Evolutionary conservation across 2,797 vertebrate species (phyloP).

Genomic region (Bovichtus variegatus): DNA sequence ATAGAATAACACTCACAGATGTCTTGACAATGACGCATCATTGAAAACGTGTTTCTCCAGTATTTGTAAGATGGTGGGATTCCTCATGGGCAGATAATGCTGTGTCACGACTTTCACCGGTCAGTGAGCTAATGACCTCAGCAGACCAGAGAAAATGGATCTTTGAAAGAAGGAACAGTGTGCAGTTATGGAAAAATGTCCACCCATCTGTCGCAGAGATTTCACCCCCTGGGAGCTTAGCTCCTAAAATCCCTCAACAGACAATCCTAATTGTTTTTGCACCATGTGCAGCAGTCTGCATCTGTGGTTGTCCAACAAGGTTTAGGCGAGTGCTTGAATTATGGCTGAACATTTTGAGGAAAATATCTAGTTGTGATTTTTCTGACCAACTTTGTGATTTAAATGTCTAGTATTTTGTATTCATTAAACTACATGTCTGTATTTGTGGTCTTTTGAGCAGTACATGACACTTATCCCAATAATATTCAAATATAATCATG

Average conservation of each 20-base stretch:
- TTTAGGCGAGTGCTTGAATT: neutral
- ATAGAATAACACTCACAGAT: neutral
- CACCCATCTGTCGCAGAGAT: constrained; percentile 74
- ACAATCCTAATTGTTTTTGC: constrained; percentile 69
- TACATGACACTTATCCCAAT: neutral
- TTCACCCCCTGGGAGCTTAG: constrained; percentile 67
- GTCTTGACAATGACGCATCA: neutral
- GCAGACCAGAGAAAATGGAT: constrained; percentile 23
- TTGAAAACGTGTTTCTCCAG: neutral
- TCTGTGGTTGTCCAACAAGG: constrained; percentile 18
- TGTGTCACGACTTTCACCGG: constrained; percentile 9
- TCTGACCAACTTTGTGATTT: neutral
- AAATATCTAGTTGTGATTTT: neutral
- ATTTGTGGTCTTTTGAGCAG: neutral
- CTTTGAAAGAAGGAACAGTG: constrained; percentile 41
- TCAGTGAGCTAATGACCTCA: constrained; percentile 35
- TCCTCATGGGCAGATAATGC: constrained; percentile 9
- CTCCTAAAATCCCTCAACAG: constrained; percentile 66
- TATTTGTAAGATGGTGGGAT: constrained; percentile 17
- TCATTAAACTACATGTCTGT: neutral
- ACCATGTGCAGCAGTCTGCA: constrained; percentile 25
- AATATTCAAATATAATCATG: neutral
- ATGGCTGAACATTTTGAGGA: neutral
- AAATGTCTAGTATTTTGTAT: neutral
- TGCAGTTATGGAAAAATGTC: constrained; percentile 58